Conservation (phyloP, 2,888 invertebrate species). For the Labia minor region DNA sequence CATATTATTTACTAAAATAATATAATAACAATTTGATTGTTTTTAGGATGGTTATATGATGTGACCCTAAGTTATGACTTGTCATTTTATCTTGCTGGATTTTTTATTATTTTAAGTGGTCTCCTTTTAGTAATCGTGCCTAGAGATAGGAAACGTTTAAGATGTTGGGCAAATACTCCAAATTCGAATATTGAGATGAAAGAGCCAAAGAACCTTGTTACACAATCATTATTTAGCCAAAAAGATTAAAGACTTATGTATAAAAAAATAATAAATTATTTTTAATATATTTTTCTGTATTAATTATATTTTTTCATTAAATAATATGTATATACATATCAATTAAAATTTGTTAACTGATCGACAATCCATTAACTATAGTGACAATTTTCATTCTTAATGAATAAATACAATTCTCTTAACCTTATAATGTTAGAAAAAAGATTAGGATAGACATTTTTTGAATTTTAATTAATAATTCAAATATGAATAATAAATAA, state of each 20-base stretch:
- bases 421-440: too few relatives aligned
- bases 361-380: too few relatives aligned
- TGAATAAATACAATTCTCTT: too few relatives aligned
- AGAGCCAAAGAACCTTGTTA: neutral
- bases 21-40: conserved; percentile 20
- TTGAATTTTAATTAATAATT: too few relatives aligned
- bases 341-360: neutral
- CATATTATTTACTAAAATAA: conserved; percentile 18
- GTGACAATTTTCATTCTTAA: too few relatives aligned
- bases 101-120: conserved; percentile 68
- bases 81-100: conserved; percentile 70
- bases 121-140: conserved; percentile 45
- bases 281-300: neutral
- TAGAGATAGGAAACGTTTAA: neutral
- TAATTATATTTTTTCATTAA: neutral
- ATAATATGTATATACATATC: neutral
- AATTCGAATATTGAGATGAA: neutral
- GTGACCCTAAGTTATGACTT: conserved; percentile 63
- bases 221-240: neutral
- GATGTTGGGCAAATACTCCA: neutral
- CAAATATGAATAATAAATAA: too few relatives aligned
- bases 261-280: conserved; percentile 4
- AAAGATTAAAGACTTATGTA: neutral
- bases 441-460: too few relatives aligned
- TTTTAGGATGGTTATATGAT: conserved; percentile 71